Percentiles rank a stretch among this genome's conserved stretches.
These are phyloP conservation scores for Oreochromis mossambicus DNA, from an alignment of 2,797 vertebrate genomes.

Conservation along the genomic window DNA sequence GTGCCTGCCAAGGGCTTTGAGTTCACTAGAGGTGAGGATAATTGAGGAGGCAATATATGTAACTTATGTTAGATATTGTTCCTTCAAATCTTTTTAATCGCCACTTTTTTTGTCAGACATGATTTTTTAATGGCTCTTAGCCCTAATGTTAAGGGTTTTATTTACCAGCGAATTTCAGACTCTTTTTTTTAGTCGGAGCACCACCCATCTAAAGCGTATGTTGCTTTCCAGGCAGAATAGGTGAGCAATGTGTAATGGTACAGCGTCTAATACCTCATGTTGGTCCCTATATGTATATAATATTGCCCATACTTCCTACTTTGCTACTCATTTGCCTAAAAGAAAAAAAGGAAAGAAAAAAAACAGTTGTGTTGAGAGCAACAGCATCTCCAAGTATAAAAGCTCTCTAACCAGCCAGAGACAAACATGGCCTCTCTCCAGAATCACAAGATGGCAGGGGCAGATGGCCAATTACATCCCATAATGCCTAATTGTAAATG, in stretches of 20 bases:
- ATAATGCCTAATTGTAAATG: conserved; percentile 80
- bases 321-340: not conserved
- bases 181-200: not conserved
- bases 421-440: conserved; percentile 70
- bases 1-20: conserved; percentile 71
- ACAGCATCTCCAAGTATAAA: conserved; percentile 33
- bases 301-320: not conserved
- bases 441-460: conserved; percentile 72
- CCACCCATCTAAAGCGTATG: not conserved
- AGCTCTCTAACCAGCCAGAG: conserved; percentile 63
- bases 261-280: not conserved
- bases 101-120: conserved; percentile 11
- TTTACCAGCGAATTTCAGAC: not conserved
- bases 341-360: not conserved
- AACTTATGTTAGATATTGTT: conserved; percentile 2
- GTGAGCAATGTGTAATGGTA: not conserved
- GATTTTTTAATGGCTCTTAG: not conserved
- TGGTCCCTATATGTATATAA: not conserved
- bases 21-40: conserved; percentile 59
- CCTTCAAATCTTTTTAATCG: conserved; percentile 19
- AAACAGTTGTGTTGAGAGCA: conserved; percentile 6
- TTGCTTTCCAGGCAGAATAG: not conserved
- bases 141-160: not conserved
- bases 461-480: conserved; percentile 80
- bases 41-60: conserved; percentile 46